These are phyloP conservation scores for Herpetotheres cachinnans DNA, from an alignment of 2,113 vertebrate species.

Conservation along the genomic window DNA sequence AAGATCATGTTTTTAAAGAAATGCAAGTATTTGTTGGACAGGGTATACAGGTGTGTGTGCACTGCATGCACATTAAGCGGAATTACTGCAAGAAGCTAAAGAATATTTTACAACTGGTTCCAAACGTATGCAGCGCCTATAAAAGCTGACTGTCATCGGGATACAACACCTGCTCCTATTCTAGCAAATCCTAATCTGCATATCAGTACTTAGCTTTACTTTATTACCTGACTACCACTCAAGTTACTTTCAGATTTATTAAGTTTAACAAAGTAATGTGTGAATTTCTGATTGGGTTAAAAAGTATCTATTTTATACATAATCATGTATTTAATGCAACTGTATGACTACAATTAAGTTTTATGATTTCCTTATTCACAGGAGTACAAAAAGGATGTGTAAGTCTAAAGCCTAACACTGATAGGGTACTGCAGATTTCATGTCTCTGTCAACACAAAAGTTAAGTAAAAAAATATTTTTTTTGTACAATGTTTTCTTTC, in stretches of 20 bases:
- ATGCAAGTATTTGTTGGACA: background rate
- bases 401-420: background rate
- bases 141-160: background rate
- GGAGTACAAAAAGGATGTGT: background rate
- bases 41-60: accelerated
- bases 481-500: conserved; percentile 74
- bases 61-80: accelerated
- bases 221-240: background rate
- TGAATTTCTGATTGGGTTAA: background rate
- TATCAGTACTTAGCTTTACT: background rate
- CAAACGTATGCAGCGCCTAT: background rate
- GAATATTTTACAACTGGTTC: background rate
- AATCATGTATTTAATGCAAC: background rate
- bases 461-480: background rate
- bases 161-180: background rate
- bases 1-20: background rate
- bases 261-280: background rate
- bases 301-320: background rate
- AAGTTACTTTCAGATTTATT: background rate
- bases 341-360: background rate
- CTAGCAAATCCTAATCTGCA: background rate
- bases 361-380: background rate
- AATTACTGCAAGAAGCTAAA: background rate
- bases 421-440: background rate
- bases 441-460: background rate